Conservation (phyloP, 2,797 vertebrate species). For the Thamnophis elegans region DNA sequence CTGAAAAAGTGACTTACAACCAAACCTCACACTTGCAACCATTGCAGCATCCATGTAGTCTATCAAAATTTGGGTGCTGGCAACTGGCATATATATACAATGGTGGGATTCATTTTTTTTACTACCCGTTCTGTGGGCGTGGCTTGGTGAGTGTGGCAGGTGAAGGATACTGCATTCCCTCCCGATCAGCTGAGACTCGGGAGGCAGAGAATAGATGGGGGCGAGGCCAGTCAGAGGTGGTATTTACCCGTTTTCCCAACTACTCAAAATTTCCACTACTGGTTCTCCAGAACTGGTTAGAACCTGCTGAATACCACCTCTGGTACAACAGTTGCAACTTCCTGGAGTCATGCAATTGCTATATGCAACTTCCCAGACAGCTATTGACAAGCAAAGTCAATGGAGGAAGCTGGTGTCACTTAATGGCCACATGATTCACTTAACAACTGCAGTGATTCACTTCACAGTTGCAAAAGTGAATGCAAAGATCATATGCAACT, state of each 20-base stretch:
- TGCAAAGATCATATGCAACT: not conserved
- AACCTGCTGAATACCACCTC: too few species aligned
- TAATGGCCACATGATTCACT: not conserved
- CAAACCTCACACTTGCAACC: not conserved
- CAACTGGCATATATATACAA: not conserved
- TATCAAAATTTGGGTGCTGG: not conserved
- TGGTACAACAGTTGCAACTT: not conserved
- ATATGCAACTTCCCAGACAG: not conserved
- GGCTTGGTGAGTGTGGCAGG: too few species aligned
- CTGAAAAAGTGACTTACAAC: not conserved
- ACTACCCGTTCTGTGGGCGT: too few species aligned
- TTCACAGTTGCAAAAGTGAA: not conserved
- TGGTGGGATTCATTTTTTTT: too few species aligned
- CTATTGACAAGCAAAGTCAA: not conserved
- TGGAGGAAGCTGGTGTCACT: not conserved
- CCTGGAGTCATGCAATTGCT: not conserved
- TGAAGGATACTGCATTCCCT: too few species aligned
- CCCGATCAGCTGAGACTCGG: too few species aligned
- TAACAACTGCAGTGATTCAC: not conserved
- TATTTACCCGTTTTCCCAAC: too few species aligned
- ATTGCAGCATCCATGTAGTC: not conserved
- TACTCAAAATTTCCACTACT: too few species aligned
- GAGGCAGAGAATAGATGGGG: too few species aligned
- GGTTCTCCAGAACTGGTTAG: too few species aligned
- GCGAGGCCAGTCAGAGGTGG: too few species aligned